These are phyloP conservation scores for Sardina pilchardus DNA, from an alignment of 2,113 vertebrate genomes.

Conservation along the genomic window DNA sequence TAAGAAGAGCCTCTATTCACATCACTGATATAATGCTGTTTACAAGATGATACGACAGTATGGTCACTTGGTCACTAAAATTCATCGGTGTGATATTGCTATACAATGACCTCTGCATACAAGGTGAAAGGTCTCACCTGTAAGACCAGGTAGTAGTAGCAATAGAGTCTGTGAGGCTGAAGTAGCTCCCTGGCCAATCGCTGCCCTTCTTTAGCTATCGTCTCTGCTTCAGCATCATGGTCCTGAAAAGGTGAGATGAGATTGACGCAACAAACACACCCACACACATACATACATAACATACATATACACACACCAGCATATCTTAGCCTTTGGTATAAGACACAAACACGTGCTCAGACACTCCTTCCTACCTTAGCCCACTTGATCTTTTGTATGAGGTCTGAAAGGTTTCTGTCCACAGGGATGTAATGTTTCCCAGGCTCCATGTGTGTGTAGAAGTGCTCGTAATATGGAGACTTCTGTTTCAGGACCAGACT, in stretches of 20 bases:
- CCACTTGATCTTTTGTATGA: conserved; percentile 86
- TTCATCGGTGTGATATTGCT: background rate
- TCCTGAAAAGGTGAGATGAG: conserved; percentile 64
- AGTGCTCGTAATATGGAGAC: conserved; percentile 88
- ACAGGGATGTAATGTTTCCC: conserved; percentile 84
- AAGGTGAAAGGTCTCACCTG: conserved; percentile 51
- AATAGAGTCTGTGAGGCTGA: conserved; percentile 85
- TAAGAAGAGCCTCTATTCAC: no score
- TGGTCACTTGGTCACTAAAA: background rate
- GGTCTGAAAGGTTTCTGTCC: conserved; percentile 82
- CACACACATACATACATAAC: background rate
- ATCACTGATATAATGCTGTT: no score
- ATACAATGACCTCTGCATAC: background rate
- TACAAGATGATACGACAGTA: background rate
- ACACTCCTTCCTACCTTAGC: conserved; percentile 71
- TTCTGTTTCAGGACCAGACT: conserved; percentile 92
- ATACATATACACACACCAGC: background rate
- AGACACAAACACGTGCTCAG: background rate
- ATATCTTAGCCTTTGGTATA: background rate
- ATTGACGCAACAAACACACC: conserved; percentile 7
- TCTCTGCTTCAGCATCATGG: conserved; percentile 77
- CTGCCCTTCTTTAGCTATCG: conserved; percentile 82
- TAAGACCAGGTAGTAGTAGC: conserved; percentile 85
- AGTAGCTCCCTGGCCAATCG: conserved; percentile 76
- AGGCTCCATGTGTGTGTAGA: conserved; percentile 78